Evolutionary conservation across 1,140 invertebrate species (phyloP).

Genomic region (Drosophila neocordata): DNA sequence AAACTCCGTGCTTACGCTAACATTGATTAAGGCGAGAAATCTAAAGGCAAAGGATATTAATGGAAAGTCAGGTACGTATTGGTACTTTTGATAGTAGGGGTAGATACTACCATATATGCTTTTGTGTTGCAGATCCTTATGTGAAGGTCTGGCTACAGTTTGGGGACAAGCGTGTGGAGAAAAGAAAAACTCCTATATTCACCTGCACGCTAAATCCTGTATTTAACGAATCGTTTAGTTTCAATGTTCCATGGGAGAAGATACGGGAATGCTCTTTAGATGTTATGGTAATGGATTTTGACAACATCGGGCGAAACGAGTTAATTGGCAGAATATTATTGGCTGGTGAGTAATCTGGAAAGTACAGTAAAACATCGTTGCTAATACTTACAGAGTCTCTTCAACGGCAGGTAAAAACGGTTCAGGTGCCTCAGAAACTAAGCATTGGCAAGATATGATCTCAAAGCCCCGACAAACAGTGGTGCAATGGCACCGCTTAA

Average conservation of each 20-base stretch:
- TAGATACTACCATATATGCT: background rate
- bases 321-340: constrained; percentile 94
- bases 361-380: background rate
- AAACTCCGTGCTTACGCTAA: constrained; percentile 93
- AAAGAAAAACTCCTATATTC: constrained; percentile 97
- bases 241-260: constrained; percentile 97
- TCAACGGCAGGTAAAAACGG: constrained; percentile 92
- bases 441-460: constrained; percentile 98
- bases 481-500: constrained; percentile 95
- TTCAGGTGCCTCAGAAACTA: constrained; percentile 94
- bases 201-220: constrained; percentile 96
- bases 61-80: constrained; percentile 92
- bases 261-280: constrained; percentile 95
- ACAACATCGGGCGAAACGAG: constrained; percentile 96
- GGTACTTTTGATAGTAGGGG: background rate
- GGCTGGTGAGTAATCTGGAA: constrained; percentile 85
- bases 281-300: constrained; percentile 97
- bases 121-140: constrained; percentile 91
- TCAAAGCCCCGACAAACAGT: constrained; percentile 96
- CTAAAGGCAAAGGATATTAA: constrained; percentile 97
- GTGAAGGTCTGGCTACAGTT: constrained; percentile 98
- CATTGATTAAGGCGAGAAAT: constrained; percentile 94
- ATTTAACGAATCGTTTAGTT: constrained; percentile 96
- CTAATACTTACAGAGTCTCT: background rate
- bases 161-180: constrained; percentile 96